Percentiles rank a stretch among this genome's conserved stretches.
phyloP scores from a whole-genome alignment of 2,113 vertebrate species.

The Chinchilla lanigera region DNA sequence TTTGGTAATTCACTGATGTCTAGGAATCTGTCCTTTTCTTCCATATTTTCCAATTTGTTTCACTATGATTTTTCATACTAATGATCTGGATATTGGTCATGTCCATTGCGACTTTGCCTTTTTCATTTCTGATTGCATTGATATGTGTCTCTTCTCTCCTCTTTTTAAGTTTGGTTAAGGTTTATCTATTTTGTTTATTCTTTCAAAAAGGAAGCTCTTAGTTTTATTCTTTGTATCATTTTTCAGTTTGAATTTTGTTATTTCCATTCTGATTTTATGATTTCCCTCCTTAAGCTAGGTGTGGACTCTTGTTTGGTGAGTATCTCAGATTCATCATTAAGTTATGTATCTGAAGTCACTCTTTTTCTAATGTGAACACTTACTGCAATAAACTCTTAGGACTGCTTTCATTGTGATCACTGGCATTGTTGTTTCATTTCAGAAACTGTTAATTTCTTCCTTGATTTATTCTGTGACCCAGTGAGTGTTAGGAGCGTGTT shows the following conservation, averaged over 20 bases:
- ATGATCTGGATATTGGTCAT: no score
- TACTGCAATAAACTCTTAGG: no score
- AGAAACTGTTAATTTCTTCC: no score
- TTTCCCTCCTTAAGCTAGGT: background rate
- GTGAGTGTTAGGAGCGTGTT: no score
- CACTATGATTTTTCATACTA: no score
- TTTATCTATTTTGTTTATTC: background rate
- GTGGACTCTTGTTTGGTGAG: background rate
- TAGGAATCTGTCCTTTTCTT: no score
- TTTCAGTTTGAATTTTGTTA: background rate
- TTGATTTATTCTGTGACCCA: no score
- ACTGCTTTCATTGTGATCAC: no score
- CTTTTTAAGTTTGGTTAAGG: background rate
- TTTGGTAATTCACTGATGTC: no score
- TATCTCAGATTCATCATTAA: background rate
- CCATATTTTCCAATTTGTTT: no score
- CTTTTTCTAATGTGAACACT: no score
- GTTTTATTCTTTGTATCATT: background rate
- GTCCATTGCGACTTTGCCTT: background rate
- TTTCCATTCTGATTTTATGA: background rate
- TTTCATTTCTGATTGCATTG: background rate
- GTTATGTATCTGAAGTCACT: background rate
- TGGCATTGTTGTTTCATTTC: no score
- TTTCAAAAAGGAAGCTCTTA: background rate
- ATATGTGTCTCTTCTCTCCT: background rate